Evolutionary conservation across 1,140 invertebrate genomes (phyloP).

Genomic region (Formica exsecta): DNA sequence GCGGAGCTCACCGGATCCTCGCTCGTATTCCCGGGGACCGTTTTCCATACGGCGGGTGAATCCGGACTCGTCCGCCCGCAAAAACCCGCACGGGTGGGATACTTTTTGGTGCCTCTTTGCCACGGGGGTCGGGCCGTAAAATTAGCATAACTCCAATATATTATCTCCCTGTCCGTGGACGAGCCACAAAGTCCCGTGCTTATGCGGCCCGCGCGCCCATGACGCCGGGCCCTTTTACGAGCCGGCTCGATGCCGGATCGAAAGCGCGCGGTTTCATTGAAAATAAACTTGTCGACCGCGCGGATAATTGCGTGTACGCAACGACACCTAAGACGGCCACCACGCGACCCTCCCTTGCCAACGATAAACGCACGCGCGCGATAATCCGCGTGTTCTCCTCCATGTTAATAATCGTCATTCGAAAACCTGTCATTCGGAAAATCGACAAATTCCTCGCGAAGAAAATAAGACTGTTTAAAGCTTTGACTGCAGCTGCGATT

Average conservation of each 20-base stretch:
- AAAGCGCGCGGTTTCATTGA: conserved; percentile 66
- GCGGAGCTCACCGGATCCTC: conserved; percentile 67
- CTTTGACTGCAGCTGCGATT: background rate
- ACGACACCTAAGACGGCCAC: conserved; percentile 34
- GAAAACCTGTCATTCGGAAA: conserved; percentile 2
- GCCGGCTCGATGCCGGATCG: conserved; percentile 33
- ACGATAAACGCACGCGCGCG: background rate
- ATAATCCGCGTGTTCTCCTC: background rate
- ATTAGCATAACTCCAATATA: conserved; percentile 82
- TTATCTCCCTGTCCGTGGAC: conserved; percentile 70
- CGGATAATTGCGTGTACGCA: conserved; percentile 43
- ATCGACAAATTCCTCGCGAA: background rate
- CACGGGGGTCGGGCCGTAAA: conserved; percentile 73
- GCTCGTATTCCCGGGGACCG: conserved; percentile 49
- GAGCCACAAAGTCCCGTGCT: conserved; percentile 58
- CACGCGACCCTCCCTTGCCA: conserved; percentile 32
- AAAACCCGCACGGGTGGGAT: conserved; percentile 73
- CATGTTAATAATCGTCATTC: background rate
- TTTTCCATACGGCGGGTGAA: conserved; percentile 56
- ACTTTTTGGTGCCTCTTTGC: conserved; percentile 72
- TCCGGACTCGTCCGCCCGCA: conserved; percentile 68
- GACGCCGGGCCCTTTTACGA: conserved; percentile 35
- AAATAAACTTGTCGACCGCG: conserved; percentile 57
- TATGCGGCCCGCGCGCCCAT: conserved; percentile 23
- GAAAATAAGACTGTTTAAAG: background rate